Conservation (phyloP, 2,888 invertebrate species). For the Fragum fragum region DNA sequence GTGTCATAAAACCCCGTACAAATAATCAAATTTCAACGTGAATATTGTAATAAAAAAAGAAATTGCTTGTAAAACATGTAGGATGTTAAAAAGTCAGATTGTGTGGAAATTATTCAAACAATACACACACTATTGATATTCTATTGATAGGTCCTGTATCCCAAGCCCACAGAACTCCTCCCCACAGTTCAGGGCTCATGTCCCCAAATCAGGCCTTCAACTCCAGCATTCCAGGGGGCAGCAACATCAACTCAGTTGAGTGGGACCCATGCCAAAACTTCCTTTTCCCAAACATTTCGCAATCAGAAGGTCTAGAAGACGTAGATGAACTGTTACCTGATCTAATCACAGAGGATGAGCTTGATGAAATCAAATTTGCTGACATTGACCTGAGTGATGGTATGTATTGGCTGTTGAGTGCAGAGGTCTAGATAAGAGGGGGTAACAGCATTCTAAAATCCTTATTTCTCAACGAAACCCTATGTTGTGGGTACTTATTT, state of each 20-base stretch:
- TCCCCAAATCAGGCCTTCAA: conserved; percentile 67
- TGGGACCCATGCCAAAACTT: conserved; percentile 72
- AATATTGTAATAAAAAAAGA: too few relatives aligned
- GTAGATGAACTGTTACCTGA: conserved; percentile 72
- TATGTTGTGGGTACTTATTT: too few relatives aligned
- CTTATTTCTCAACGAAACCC: too few relatives aligned
- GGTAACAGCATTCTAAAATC: too few relatives aligned
- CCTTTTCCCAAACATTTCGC: conserved; percentile 73
- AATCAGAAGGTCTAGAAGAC: conserved; percentile 57
- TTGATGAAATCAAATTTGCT: conserved; percentile 71
- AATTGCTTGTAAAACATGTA: too few relatives aligned
- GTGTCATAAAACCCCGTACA: too few relatives aligned
- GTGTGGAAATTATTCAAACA: too few relatives aligned
- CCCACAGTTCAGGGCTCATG: conserved; percentile 61
- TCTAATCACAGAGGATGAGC: conserved; percentile 73
- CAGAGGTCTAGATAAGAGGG: too few relatives aligned
- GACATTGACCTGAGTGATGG: conserved; percentile 74
- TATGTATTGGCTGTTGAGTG: conserved; percentile 29
- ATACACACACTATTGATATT: too few relatives aligned
- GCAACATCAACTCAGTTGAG: conserved; percentile 59
- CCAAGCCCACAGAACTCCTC: conserved; percentile 53
- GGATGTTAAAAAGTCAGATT: too few relatives aligned
- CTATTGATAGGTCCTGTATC: conserved; percentile 41
- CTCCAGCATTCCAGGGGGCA: conserved; percentile 66
- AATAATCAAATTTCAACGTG: too few relatives aligned